Conservation (phyloP, 2,888 invertebrate genomes). For the Geophilus truncorum region DNA sequence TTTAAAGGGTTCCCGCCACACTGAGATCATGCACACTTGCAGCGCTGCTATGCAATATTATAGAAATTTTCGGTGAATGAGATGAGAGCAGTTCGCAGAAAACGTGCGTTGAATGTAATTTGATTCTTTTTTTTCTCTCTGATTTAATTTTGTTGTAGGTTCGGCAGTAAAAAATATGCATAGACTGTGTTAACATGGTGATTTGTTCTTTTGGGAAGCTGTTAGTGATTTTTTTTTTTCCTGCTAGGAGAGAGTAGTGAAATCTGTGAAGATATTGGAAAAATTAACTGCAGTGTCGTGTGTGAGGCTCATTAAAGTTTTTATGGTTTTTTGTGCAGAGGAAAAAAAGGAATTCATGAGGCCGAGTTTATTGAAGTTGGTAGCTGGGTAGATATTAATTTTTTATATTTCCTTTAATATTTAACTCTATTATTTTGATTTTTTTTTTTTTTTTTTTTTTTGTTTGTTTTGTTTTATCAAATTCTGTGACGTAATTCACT, state of each 20-base stretch:
- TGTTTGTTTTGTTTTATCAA: neutral
- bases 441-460: neutral
- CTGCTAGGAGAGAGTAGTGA: neutral
- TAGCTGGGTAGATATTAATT: slow-evolving; percentile 13
- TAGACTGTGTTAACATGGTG: slow-evolving; percentile 1
- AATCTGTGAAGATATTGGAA: slow-evolving; percentile 27
- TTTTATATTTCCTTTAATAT: slow-evolving; percentile 18
- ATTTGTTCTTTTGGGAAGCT: slow-evolving; percentile 7
- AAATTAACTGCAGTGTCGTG: slow-evolving; percentile 24
- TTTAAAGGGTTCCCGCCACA: neutral
- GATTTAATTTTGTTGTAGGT: neutral
- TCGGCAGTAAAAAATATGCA: neutral
- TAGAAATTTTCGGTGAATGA: neutral
- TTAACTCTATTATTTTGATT: neutral
- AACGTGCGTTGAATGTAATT: neutral
- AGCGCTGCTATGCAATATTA: neutral
- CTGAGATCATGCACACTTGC: neutral
- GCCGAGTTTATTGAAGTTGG: slow-evolving; percentile 22
- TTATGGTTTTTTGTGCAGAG: slow-evolving; percentile 12
- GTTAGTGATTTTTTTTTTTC: slow-evolving; percentile 11
- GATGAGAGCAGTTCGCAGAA: neutral
- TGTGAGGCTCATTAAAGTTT: slow-evolving; percentile 10
- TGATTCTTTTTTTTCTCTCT: neutral
- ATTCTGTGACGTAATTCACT: too few relatives aligned
- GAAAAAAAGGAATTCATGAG: slow-evolving; percentile 14